Percentiles rank a stretch among this genome's conserved stretches.
Evolutionary conservation across 2,888 invertebrate genomes (phyloP).

Genomic region (Oasisia sp.): DNA sequence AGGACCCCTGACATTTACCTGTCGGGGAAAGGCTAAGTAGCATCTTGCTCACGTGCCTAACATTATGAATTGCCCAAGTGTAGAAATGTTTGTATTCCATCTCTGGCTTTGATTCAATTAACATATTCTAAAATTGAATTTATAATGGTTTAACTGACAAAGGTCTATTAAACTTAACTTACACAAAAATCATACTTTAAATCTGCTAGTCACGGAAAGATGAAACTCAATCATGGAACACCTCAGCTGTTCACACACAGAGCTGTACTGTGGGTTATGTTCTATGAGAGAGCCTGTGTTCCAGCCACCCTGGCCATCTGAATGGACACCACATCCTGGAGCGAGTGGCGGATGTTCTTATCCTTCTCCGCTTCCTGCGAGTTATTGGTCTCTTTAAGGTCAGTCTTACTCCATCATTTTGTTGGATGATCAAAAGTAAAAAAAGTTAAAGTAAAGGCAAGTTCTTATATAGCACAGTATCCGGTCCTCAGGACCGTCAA

Average conservation of each 20-base stretch:
- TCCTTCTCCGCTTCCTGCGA: neutral
- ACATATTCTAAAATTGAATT: no score
- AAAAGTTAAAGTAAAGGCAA: no score
- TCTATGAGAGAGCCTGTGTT: neutral
- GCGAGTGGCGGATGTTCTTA: neutral
- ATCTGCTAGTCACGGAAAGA: neutral
- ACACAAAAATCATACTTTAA: no score
- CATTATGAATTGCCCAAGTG: neutral
- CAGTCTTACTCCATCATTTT: neutral
- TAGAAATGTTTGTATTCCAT: no score
- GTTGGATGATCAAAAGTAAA: neutral
- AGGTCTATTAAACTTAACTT: no score
- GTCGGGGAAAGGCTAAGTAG: no score
- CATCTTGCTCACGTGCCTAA: neutral
- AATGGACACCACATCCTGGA: neutral
- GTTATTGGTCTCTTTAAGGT: neutral
- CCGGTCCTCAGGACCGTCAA: no score
- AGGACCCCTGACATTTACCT: no score
- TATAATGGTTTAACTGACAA: no score
- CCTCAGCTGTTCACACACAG: neutral
- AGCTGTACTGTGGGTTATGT: neutral
- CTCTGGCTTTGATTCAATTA: no score
- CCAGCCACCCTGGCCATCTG: neutral
- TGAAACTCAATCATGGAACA: neutral
- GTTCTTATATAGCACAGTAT: no score